Conservation (phyloP, 2,797 vertebrate species). For the Sebastes oblongus region DNA sequence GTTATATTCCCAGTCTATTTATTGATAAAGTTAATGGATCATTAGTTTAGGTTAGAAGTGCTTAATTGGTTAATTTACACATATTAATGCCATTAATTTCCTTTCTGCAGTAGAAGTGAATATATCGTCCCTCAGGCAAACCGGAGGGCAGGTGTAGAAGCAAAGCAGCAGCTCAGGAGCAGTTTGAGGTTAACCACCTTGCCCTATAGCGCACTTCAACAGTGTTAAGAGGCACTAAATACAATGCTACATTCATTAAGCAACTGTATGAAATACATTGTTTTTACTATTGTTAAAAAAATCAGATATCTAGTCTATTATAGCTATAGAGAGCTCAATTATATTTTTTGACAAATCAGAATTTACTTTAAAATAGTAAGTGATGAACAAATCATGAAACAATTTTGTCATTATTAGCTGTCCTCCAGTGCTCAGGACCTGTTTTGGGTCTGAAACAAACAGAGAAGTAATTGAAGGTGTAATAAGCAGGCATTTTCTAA, state of each 20-base stretch:
- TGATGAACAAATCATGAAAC: no score
- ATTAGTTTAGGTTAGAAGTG: background rate
- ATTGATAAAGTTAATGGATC: background rate
- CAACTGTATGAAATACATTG: background rate
- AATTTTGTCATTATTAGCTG: no score
- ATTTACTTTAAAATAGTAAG: no score
- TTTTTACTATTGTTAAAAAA: no score
- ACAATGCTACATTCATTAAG: background rate
- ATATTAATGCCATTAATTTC: background rate
- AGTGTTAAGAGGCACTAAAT: background rate
- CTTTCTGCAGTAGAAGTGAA: background rate
- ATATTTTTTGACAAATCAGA: no score
- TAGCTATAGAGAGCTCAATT: no score
- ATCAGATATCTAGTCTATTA: no score
- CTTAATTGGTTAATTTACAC: background rate
- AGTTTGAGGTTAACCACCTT: background rate
- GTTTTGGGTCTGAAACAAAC: no score
- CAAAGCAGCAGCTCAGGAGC: background rate
- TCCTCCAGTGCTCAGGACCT: no score
- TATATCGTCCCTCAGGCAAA: background rate
- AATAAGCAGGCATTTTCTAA: no score
- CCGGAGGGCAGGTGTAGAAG: background rate
- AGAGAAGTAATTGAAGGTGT: no score
- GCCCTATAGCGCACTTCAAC: background rate
- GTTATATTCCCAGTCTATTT: background rate